Evolutionary conservation across 2,888 invertebrate genomes (phyloP).

Genomic region (Netelia melanura): DNA sequence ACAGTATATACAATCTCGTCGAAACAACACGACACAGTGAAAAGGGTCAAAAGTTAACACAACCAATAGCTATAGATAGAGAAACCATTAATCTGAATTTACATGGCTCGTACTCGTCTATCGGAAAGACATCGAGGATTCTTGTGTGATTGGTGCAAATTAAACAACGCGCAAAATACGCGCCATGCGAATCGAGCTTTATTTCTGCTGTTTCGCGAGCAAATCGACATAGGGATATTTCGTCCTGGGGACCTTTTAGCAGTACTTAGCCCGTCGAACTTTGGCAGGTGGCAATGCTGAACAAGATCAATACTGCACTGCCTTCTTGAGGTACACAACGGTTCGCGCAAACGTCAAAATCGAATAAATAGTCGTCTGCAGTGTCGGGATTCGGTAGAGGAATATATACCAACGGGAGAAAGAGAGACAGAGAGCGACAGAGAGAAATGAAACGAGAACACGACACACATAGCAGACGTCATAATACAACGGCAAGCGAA

Average conservation of each 20-base stretch:
- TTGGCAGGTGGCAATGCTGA: conserved; percentile 46
- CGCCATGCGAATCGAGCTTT: no score
- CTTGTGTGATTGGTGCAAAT: no score
- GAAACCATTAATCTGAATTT: no score
- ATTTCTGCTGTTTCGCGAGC: background rate
- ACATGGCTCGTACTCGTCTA: no score
- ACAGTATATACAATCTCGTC: no score
- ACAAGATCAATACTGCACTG: conserved; percentile 68
- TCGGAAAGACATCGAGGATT: no score
- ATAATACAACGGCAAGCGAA: conserved; percentile 69
- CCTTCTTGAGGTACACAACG: conserved; percentile 50
- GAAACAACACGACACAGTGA: no score
- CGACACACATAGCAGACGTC: conserved; percentile 73
- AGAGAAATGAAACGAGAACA: background rate
- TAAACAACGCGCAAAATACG: no score
- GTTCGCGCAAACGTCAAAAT: conserved; percentile 81
- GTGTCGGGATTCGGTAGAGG: conserved; percentile 49
- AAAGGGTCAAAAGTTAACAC: no score
- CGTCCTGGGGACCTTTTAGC: conserved; percentile 29
- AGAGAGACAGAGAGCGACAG: conserved; percentile 3
- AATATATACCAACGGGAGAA: conserved; percentile 1
- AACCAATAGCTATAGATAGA: no score
- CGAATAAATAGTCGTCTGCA: conserved; percentile 81
- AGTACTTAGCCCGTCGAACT: background rate
- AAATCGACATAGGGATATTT: no score